Evolutionary conservation across 2,113 vertebrate genomes (phyloP).

Genomic region (Meles meles): DNA sequence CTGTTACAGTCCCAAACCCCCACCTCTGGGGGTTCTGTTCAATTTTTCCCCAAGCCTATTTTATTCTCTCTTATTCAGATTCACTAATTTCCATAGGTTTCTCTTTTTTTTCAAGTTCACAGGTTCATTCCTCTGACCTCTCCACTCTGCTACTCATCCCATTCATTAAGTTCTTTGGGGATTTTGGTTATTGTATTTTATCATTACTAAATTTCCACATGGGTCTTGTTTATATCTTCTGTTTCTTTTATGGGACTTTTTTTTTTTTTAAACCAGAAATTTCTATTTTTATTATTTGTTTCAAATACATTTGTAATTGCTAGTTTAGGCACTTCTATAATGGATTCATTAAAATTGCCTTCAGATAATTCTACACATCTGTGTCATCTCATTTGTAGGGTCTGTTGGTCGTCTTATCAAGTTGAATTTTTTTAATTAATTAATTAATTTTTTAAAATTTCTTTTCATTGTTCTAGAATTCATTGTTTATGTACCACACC

Average conservation of each 20-base stretch:
- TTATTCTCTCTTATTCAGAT: background rate
- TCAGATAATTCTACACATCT: background rate
- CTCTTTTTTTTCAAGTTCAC: background rate
- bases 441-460: too few species aligned
- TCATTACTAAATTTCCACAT: background rate
- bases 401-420: background rate
- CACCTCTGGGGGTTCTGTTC: background rate
- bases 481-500: too few species aligned
- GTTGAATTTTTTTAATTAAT: background rate
- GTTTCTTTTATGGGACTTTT: background rate
- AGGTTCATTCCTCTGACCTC: background rate
- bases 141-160: background rate
- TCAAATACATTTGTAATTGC: background rate
- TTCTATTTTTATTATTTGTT: background rate
- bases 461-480: too few species aligned
- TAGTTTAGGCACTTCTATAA: background rate
- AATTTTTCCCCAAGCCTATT: background rate
- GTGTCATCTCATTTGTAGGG: background rate
- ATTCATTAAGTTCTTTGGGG: background rate
- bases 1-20: background rate
- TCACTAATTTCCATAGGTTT: background rate
- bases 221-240: background rate
- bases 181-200: background rate
- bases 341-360: background rate
- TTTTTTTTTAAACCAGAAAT: background rate